Percentiles rank a stretch among this genome's conserved stretches.
These are phyloP conservation scores for Clupea harengus DNA, from an alignment of 2,113 vertebrate species.

Conservation along the genomic window DNA sequence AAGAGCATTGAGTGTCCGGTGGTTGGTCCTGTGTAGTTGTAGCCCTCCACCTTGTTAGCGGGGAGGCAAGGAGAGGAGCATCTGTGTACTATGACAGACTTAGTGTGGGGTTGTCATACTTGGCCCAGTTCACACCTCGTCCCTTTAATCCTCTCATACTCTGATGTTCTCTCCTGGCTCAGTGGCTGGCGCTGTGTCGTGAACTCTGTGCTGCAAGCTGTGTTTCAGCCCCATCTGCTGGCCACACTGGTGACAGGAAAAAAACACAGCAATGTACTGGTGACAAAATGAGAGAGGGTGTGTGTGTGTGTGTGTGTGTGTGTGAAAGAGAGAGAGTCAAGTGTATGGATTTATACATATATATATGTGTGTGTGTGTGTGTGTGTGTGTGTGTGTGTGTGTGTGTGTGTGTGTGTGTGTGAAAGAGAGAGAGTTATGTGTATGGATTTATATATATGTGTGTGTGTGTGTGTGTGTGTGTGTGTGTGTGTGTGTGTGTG, in stretches of 20 bases:
- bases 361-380: too few species aligned
- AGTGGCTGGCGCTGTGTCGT: not conserved
- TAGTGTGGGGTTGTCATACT: not conserved
- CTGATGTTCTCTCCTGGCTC: not conserved
- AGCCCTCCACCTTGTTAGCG: not conserved
- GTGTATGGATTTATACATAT: too few species aligned
- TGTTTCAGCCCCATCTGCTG: not conserved
- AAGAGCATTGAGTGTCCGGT: not conserved
- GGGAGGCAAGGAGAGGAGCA: not conserved
- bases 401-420: too few species aligned
- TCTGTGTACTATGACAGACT: not conserved
- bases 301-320: not conserved
- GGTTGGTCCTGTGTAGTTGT: not conserved
- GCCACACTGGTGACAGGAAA: not conserved
- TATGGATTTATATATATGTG: too few species aligned
- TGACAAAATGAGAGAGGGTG: not conserved
- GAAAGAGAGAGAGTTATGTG: too few species aligned
- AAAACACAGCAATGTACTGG: not conserved
- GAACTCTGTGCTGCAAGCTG: not conserved
- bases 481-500: too few species aligned
- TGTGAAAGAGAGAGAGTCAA: not conserved
- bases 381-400: too few species aligned
- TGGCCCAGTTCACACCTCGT: not conserved
- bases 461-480: too few species aligned
- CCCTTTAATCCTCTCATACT: not conserved